Evolutionary conservation across 2,888 invertebrate genomes (phyloP).

Genomic region (Dexiosoma caninum): DNA sequence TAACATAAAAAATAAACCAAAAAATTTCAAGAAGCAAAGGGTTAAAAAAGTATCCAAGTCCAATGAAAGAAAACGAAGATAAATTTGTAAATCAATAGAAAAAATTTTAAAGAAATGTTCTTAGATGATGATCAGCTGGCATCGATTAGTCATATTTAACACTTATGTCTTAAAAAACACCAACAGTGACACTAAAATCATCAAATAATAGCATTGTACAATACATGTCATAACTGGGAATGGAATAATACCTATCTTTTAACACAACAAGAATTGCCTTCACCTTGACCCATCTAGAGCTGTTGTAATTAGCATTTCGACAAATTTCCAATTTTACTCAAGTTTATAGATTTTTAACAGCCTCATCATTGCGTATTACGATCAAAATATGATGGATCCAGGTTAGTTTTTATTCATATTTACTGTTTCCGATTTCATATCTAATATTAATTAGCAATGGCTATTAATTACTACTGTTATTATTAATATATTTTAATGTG

Average conservation of each 20-base stretch:
- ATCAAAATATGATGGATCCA: constrained; percentile 65
- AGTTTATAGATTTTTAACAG: constrained; percentile 37
- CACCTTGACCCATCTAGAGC: constrained; percentile 36
- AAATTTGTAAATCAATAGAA: constrained; percentile 26
- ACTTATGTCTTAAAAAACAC: constrained; percentile 25
- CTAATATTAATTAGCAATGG: neutral
- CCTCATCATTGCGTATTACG: constrained; percentile 64
- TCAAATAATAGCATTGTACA: neutral
- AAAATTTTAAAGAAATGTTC: constrained; percentile 13
- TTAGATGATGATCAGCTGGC: constrained; percentile 15
- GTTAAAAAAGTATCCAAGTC: constrained; percentile 4
- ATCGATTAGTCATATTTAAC: constrained; percentile 41
- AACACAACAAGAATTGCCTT: neutral
- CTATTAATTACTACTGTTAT: neutral
- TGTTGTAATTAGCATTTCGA: constrained; percentile 8
- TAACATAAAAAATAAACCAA: neutral
- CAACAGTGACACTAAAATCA: neutral
- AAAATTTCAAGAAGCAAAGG: constrained; percentile 12
- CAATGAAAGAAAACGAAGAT: neutral
- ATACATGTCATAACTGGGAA: neutral
- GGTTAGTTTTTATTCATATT: constrained; percentile 49
- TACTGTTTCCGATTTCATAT: neutral
- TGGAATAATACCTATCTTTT: constrained; percentile 22
- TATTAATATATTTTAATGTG: constrained; percentile 14
- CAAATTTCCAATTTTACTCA: neutral